phyloP scores from a whole-genome alignment of 2,113 vertebrate species.

The Otus sunia region DNA sequence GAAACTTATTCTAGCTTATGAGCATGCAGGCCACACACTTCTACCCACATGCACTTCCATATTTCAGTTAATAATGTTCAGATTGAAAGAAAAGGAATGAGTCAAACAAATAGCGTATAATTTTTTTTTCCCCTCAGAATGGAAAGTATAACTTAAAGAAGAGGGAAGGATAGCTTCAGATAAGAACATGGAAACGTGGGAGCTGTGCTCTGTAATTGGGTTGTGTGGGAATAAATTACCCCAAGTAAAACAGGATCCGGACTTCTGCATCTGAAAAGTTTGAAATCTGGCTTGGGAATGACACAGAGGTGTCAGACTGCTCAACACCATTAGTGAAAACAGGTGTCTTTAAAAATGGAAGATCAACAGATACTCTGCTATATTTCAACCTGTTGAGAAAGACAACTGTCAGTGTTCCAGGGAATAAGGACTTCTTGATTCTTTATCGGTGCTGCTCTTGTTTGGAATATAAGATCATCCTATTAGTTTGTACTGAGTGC shows the following conservation, averaged over 20 bases:
- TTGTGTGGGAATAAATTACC: background rate
- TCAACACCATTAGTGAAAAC: background rate
- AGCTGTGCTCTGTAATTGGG: background rate
- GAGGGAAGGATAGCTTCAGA: background rate
- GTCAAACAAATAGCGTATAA: background rate
- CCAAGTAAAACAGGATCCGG: background rate
- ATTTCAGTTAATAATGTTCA: slow-evolving; percentile 13
- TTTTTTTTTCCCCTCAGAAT: background rate
- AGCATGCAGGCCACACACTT: background rate
- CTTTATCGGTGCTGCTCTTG: rapidly evolving
- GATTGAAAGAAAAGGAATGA: slow-evolving; percentile 1
- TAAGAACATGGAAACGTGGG: background rate
- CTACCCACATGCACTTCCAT: background rate
- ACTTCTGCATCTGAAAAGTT: background rate
- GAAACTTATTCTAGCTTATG: background rate
- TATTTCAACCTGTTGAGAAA: background rate
- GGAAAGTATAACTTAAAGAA: background rate
- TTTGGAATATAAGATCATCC: background rate
- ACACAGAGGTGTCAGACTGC: background rate
- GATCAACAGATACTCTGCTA: background rate
- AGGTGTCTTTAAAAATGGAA: background rate
- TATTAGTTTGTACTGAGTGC: background rate
- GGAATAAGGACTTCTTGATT: background rate
- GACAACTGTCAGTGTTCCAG: background rate
- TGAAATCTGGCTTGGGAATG: background rate